Evolutionary conservation across 2,888 invertebrate species (phyloP), one percentile per base, ranked within the genome.

Genomic region (Drosophila ezoana): DNA sequence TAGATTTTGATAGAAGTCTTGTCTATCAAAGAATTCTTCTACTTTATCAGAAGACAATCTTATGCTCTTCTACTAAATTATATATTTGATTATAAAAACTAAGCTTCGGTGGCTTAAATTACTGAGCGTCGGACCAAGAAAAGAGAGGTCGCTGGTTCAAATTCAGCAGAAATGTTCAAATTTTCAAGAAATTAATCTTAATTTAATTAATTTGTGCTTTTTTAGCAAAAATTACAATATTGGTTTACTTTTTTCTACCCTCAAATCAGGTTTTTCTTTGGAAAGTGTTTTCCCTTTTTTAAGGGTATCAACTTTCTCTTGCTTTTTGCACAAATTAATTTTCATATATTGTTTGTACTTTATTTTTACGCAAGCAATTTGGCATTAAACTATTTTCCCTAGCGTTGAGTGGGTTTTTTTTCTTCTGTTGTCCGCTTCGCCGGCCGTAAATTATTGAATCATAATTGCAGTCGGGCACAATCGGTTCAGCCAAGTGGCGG

Each of bases 361-460:
- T 41, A 18, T 37, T 32, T 49, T 45, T 44, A 28, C 40, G 13
- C 43, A 41, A 41, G 10, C 49, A 51, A 47, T 52, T 53, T 45
- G 47, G 13, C 56, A 35, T 44, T 57, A 37, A 65, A 53, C 40
- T 33, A 68, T 60, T 69, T 60, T 38, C 45, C 9, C 13, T 20
- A 10, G 4, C 28, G n/a, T 38, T 56, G 44, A 41, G 20, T 52
- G 23, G 41, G 47, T 11, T 56, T 43, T 41, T 28, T 43, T 37
- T 41, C 18, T 52, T 0, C 18, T 53, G 13, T 70, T 37, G 20
- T 40, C 41, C 53, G 44, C 45, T 49, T 35, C 16, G 48, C 41
- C 37, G 66, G 48, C 54, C 62, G 67, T 76, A 77, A 77, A 77
- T 77, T 73, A 76, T 76, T 77, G 49, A 77, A 76, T 68, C 67